These are phyloP conservation scores for Carapus acus DNA, from an alignment of 2,797 vertebrate genomes.

Conservation along the genomic window DNA sequence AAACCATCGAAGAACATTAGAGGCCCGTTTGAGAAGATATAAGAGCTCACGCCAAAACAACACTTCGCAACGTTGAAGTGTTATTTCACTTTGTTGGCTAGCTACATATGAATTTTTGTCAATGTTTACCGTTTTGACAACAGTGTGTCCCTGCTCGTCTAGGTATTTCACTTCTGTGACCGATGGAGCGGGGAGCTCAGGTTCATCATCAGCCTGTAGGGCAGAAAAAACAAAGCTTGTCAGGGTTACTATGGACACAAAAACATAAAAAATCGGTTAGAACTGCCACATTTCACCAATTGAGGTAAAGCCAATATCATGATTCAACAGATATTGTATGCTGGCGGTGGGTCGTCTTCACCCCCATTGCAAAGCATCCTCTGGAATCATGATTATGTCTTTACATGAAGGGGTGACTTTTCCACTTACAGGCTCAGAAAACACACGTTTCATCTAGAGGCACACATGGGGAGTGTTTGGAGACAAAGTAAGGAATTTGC, in stretches of 20 bases:
- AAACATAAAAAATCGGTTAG: slow-evolving; percentile 5
- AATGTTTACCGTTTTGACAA: slow-evolving; percentile 83
- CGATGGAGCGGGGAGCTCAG: slow-evolving; percentile 78
- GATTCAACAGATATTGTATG: no score
- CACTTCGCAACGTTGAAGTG: not conserved
- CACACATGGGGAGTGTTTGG: slow-evolving; percentile 9
- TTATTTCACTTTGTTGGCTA: not conserved
- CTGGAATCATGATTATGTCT: no score
- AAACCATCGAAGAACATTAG: slow-evolving; percentile 8
- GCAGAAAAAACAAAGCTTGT: slow-evolving; percentile 28
- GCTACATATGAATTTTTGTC: not conserved
- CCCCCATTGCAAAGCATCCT: no score
- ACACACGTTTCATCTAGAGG: slow-evolving; percentile 7
- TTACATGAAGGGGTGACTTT: no score
- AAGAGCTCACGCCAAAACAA: no score
- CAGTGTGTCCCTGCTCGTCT: slow-evolving; percentile 82
- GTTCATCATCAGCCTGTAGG: slow-evolving; percentile 80
- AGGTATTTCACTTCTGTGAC: slow-evolving; percentile 84
- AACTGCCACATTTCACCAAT: no score
- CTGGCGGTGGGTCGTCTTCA: no score
- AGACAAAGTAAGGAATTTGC: slow-evolving; percentile 32
- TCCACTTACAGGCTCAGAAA: no score
- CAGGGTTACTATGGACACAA: slow-evolving; percentile 7
- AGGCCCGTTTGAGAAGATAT: not conserved
- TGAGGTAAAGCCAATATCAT: no score